These are phyloP conservation scores for Gari tellinella DNA, from an alignment of 2,888 invertebrate species.

Conservation along the genomic window DNA sequence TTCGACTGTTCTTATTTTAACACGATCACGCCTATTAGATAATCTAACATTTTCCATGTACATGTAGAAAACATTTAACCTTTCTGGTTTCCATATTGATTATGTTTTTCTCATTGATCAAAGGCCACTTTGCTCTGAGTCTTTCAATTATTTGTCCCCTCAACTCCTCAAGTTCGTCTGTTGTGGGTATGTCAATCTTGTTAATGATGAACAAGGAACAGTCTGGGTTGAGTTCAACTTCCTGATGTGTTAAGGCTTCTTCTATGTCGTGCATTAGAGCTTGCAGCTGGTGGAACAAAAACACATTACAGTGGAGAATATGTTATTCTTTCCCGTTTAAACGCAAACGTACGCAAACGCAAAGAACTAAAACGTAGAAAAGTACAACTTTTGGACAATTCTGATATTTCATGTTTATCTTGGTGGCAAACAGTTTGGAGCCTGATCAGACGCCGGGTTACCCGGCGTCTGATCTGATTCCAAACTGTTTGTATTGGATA, in stretches of 20 bases:
- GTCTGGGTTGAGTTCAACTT: constrained; percentile 18
- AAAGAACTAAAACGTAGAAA: not conserved
- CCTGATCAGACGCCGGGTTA: too few relatives aligned
- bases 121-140: constrained; percentile 26
- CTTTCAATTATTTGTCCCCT: constrained; percentile 1
- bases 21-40: too few relatives aligned
- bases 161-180: constrained; percentile 5
- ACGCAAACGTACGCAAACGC: not conserved
- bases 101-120: constrained; percentile 3
- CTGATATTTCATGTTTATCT: too few relatives aligned
- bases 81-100: constrained; percentile 2
- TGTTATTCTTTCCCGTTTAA: not conserved
- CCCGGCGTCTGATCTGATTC: too few relatives aligned
- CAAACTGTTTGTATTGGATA: too few relatives aligned
- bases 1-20: too few relatives aligned
- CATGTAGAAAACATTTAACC: too few relatives aligned
- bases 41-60: too few relatives aligned
- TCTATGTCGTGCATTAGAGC: constrained; percentile 27
- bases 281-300: constrained; percentile 19
- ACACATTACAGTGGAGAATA: not conserved
- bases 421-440: too few relatives aligned
- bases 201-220: constrained; percentile 34
- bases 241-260: not conserved
- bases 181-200: constrained; percentile 24
- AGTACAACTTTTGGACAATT: too few relatives aligned